A percentile compares a stretch with the other conserved stretches of the same genome.
Conservation (phyloP, 2,797 vertebrate species). For the Gobionotothen gibberifrons region DNA sequence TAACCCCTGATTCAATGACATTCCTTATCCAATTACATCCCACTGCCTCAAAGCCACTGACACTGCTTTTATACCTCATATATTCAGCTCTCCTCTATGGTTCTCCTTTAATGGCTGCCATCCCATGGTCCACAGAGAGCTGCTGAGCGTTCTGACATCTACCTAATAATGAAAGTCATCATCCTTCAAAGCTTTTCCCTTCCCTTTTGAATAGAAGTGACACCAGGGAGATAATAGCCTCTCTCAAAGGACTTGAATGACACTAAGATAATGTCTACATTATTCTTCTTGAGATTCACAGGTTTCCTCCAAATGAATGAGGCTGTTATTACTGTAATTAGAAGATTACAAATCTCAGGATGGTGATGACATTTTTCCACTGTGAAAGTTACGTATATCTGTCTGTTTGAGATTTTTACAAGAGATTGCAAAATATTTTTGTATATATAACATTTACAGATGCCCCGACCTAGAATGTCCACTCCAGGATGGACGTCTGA, state of each 20-base stretch:
- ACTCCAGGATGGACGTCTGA: too few relatives aligned
- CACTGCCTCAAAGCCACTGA: neutral
- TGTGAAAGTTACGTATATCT: neutral
- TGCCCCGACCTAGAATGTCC: neutral
- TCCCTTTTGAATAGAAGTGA: neutral
- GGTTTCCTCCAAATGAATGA: conserved; percentile 15
- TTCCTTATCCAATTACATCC: conserved; percentile 19
- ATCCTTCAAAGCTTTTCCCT: conserved; percentile 9
- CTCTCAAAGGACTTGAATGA: neutral
- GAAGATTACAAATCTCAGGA: conserved; percentile 1
- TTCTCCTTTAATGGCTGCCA: conserved; percentile 14
- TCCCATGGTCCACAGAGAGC: conserved; percentile 27
- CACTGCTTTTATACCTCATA: neutral
- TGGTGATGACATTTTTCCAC: neutral
- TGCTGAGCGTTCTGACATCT: conserved; percentile 17
- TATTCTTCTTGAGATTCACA: neutral
- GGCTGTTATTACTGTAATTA: conserved; percentile 18
- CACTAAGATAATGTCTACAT: neutral
- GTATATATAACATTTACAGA: neutral
- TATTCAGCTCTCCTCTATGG: neutral
- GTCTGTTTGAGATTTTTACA: neutral
- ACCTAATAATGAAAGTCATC: conserved; percentile 18
- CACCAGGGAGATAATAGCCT: conserved; percentile 1
- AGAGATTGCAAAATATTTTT: neutral
- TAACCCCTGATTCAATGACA: conserved; percentile 1